Evolutionary conservation across 2,888 invertebrate genomes (phyloP).

Genomic region (Eutolmus rufibarbis): DNA sequence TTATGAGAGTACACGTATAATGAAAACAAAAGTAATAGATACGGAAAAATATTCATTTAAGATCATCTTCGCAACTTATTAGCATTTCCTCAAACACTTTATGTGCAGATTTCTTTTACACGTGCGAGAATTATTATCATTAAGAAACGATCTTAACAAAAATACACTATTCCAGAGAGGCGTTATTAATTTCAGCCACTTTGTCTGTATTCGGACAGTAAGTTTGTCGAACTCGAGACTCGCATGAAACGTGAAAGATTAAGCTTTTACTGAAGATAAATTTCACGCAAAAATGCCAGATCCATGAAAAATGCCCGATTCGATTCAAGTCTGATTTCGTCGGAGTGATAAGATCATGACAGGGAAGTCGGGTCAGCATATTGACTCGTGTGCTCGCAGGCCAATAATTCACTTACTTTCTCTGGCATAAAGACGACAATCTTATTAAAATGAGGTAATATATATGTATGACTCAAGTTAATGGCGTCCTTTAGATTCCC

Average conservation of each 20-base stretch:
- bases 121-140: neutral
- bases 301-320: neutral
- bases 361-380: neutral
- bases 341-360: neutral
- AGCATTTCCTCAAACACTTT: neutral
- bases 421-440: neutral
- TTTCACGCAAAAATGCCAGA: neutral
- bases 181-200: slow-evolving; percentile 7
- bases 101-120: neutral
- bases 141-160: neutral
- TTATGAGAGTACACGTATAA: neutral
- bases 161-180: neutral
- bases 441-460: slow-evolving; percentile 3
- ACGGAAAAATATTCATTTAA: neutral
- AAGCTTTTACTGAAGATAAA: neutral
- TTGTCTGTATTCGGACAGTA: slow-evolving; percentile 3
- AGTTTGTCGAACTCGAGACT: neutral
- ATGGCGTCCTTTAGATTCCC: neutral
- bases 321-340: neutral
- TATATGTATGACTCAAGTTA: neutral
- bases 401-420: slow-evolving; percentile 19
- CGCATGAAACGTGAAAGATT: neutral
- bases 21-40: neutral
- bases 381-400: neutral
- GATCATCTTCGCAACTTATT: neutral